A percentile compares a stretch with the other conserved stretches of the same genome.
phyloP scores from a whole-genome alignment of 2,888 invertebrate genomes.

The Nomada lathburiana region DNA sequence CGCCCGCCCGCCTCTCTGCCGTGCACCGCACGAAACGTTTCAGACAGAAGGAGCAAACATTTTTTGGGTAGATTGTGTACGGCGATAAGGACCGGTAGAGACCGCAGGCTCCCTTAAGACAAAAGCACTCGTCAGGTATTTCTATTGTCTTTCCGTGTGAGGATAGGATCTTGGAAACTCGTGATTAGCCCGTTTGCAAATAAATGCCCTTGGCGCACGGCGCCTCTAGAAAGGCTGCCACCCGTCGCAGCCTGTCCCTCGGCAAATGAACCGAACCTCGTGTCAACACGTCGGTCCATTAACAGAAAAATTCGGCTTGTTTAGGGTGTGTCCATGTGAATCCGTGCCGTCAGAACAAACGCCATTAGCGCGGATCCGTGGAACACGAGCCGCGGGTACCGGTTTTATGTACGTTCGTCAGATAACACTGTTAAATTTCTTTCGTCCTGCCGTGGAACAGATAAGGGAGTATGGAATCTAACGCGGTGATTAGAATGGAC shows the following conservation, averaged over 20 bases:
- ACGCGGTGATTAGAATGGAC: conserved; percentile 55
- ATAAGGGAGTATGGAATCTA: conserved; percentile 48
- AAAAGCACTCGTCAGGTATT: conserved; percentile 13
- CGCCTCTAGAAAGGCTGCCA: conserved; percentile 42
- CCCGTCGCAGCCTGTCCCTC: conserved; percentile 3
- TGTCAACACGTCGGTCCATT: conserved; percentile 71
- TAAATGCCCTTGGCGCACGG: conserved; percentile 44
- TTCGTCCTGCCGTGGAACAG: conserved; percentile 8
- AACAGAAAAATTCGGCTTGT: conserved; percentile 59
- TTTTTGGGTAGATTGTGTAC: conserved; percentile 44
- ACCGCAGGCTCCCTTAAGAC: not conserved
- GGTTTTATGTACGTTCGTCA: conserved; percentile 34
- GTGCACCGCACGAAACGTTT: conserved; percentile 47
- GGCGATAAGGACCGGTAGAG: conserved; percentile 31
- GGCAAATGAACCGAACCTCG: conserved; percentile 50
- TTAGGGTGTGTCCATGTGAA: conserved; percentile 50
- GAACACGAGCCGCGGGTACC: conserved; percentile 53
- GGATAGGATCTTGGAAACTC: conserved; percentile 11
- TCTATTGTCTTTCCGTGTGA: conserved; percentile 40
- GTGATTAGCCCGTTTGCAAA: conserved; percentile 53
- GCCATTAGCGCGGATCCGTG: conserved; percentile 68
- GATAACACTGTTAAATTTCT: conserved; percentile 59
- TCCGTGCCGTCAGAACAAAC: conserved; percentile 38
- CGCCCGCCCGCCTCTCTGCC: conserved; percentile 27
- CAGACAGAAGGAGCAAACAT: conserved; percentile 19